Conservation (phyloP, 2,797 vertebrate species). For the Enteromius viviparus region DNA sequence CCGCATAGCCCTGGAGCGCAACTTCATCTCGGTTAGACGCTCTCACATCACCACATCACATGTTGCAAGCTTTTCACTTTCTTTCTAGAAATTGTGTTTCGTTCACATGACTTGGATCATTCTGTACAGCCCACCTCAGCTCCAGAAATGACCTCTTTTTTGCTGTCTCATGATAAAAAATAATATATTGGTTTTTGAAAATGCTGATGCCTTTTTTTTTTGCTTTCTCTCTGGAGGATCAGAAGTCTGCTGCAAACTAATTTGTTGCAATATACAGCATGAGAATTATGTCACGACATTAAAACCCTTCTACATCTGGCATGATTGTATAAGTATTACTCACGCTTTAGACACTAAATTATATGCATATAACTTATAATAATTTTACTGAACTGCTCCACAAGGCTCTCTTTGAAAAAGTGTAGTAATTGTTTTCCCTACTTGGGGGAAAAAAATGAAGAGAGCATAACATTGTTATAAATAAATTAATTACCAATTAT, state of each 20-base stretch:
- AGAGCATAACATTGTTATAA: no score
- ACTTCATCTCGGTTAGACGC: conserved; percentile 82
- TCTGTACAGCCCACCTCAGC: background rate
- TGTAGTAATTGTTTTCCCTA: no score
- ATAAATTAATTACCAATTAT: background rate
- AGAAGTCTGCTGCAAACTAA: conserved; percentile 8
- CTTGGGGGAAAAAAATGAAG: no score
- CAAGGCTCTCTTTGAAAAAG: background rate
- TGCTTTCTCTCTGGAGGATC: conserved; percentile 17
- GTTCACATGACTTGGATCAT: background rate
- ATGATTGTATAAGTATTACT: background rate
- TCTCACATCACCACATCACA: background rate
- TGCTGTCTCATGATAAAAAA: conserved; percentile 42
- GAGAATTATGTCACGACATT: conserved; percentile 12
- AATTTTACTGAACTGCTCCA: background rate
- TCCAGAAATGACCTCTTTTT: conserved; percentile 4
- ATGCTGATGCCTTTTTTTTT: conserved; percentile 32
- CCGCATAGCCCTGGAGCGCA: conserved; percentile 86
- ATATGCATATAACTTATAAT: background rate
- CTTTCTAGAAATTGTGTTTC: background rate
- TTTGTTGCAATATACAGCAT: conserved; percentile 12
- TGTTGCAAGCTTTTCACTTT: background rate
- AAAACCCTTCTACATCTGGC: background rate
- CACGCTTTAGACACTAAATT: background rate
- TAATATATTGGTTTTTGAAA: conserved; percentile 34